Evolutionary conservation across 1,140 invertebrate genomes (phyloP), one percentile per base, ranked within the genome.

Genomic region (Drosophila pruinosa): DNA sequence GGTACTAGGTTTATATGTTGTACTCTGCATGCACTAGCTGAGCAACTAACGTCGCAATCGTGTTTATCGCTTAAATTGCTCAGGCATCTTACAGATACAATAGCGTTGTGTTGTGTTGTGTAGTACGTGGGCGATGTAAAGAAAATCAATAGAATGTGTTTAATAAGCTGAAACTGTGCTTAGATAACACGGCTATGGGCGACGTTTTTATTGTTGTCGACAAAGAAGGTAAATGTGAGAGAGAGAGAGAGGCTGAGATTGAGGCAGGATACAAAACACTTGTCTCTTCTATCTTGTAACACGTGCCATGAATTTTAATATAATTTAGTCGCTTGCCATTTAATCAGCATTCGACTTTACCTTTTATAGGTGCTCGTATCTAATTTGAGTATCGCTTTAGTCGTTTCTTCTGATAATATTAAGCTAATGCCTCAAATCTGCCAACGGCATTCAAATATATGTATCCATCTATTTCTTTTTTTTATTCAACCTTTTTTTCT

Each of bases 241-340:
- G 19, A 8, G n/a, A 24, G 34, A 31, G 31, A 31, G 17, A 15
- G 50, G 5, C 17, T 5, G 19, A 38, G 22, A 34, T 19, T 31
- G 17, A 41, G 14, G 12, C 7, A 17, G 43, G 43, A 19, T 26
- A 59, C 54, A 38, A 56, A 62, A 53, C 72, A 63, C 52, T 70
- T 70, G 72, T 71, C 69, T 63, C 36, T 53, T 36, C 38, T 64
- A 64, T 45, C 48, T 28, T 36, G 65, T 36, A 61, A 61, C 71
- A 73, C 71, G 67, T 74, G 72, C 38, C 54, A 34, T 74, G 67
- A 61, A 74, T 74, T 71, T 71, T 71, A 64, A 74, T 71, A 71
- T 71, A 70, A 71, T 74, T 57, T 73, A 70, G 50, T 45, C 19
- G 54, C 21, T 19, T 62, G 50, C 28, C 71, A 45, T 69, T 63